These are phyloP conservation scores for Phocoena sinus DNA, from an alignment of 2,113 vertebrate species.

Conservation along the genomic window DNA sequence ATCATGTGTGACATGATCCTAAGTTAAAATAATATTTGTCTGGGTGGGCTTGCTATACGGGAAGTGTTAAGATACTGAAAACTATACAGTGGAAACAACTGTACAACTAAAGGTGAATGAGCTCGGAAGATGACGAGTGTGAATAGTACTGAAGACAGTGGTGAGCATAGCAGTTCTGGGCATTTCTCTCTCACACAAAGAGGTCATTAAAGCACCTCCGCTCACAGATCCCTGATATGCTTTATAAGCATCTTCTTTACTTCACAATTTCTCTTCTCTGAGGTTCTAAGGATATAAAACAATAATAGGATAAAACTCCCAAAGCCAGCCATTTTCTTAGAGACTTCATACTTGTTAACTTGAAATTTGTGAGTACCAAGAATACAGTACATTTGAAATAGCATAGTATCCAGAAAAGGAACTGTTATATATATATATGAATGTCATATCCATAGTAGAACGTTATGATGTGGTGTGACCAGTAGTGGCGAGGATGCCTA, in stretches of 20 bases:
- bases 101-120: background rate
- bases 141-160: fast-evolving
- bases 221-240: background rate
- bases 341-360: background rate
- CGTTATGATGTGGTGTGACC: fast-evolving
- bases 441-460: background rate
- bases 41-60: background rate
- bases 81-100: background rate
- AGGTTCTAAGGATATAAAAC: background rate
- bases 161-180: background rate
- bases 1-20: background rate
- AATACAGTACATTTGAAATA: background rate
- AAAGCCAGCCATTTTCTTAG: background rate
- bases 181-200: background rate
- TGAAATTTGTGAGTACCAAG: background rate
- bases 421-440: background rate
- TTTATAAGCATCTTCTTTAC: background rate
- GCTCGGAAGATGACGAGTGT: fast-evolving
- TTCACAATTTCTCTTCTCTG: background rate
- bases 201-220: background rate
- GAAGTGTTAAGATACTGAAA: background rate
- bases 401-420: background rate
- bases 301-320: background rate
- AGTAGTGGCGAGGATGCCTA: no score
- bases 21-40: conserved; percentile 1